phyloP scores from a whole-genome alignment of 2,113 vertebrate genomes.

The Callithrix jacchus region DNA sequence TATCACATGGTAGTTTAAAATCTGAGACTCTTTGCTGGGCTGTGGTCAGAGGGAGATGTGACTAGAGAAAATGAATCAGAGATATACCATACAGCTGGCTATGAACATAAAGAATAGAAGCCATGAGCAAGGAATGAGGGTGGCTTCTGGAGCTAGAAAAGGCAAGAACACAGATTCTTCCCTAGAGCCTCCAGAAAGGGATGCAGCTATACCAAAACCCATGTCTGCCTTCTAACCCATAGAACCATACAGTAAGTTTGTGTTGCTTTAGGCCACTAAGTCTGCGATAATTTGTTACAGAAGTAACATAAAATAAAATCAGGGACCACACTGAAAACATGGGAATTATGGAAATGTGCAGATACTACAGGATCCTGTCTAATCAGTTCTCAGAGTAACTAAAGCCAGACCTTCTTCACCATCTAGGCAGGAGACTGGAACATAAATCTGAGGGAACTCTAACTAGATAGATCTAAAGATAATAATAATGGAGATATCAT shows the following conservation, averaged over 20 bases:
- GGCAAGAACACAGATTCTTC: not conserved
- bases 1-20: not conserved
- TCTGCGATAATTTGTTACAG: not conserved
- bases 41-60: not conserved
- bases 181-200: not conserved
- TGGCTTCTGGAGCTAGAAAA: not conserved
- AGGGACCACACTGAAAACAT: too few relatives aligned
- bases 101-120: not conserved
- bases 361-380: too few relatives aligned
- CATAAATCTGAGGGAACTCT: too few relatives aligned
- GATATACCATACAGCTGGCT: not conserved
- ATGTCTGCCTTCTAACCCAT: not conserved
- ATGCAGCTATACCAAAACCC: not conserved
- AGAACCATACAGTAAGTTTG: not conserved
- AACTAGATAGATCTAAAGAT: too few relatives aligned
- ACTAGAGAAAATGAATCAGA: not conserved
- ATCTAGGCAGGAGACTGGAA: too few relatives aligned
- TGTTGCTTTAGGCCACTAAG: not conserved
- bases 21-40: not conserved
- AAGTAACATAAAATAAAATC: too few relatives aligned
- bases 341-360: too few relatives aligned
- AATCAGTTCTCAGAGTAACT: too few relatives aligned
- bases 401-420: too few relatives aligned
- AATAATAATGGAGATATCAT: too few relatives aligned
- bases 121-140: not conserved